Evolutionary conservation across 2,797 vertebrate species (phyloP).

Genomic region (Pangasius larnaudii): DNA sequence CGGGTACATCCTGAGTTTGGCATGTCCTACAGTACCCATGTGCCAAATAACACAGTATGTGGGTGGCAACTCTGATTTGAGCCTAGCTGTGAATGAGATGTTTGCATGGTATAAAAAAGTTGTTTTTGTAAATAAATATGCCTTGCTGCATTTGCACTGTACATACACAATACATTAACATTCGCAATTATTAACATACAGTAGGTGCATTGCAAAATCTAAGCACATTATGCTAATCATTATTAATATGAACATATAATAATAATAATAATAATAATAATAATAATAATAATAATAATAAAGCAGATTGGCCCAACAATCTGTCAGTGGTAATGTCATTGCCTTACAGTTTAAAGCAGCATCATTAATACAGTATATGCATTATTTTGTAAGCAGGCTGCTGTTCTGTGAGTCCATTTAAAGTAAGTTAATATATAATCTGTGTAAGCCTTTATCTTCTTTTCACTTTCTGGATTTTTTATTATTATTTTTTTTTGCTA

Average conservation of each 20-base stretch:
- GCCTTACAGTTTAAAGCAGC: not conserved
- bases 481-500: not conserved
- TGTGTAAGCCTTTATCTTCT: not conserved
- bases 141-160: not conserved
- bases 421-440: not conserved
- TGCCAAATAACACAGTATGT: not conserved
- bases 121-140: not conserved
- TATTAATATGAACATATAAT: conserved; percentile 2
- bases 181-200: not conserved
- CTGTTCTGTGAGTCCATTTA: not conserved
- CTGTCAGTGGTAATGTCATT: not conserved
- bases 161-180: not conserved
- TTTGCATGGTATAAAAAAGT: not conserved
- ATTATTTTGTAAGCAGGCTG: conserved; percentile 4
- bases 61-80: not conserved
- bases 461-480: not conserved
- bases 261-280: not conserved
- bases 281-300: not conserved
- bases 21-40: not conserved
- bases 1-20: not conserved
- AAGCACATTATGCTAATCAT: not conserved
- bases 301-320: not conserved
- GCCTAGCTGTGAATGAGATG: not conserved
- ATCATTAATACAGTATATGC: not conserved
- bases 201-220: not conserved